Evolutionary conservation across 2,113 vertebrate species (phyloP), one percentile per base, ranked within the genome.

Genomic region (Pseudolaguvia tuberculata): DNA sequence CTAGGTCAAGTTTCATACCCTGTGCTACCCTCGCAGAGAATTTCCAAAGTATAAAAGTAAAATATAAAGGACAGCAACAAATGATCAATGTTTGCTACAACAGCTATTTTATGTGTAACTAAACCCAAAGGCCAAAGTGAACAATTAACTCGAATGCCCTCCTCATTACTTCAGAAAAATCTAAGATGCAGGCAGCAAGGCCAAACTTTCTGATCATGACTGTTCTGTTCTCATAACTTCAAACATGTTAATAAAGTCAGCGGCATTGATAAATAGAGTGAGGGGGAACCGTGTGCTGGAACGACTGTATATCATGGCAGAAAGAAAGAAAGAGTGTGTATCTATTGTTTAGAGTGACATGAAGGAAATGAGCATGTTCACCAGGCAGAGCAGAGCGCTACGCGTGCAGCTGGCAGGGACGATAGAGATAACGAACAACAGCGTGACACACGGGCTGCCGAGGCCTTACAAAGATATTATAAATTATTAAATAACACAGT

Each of bases 301-400:
- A 31, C 29, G 67, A 66, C 68, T 75, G 72, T 78, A 71, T 72
- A 74, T 81, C 67, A 81, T 58, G 21, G 45, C 69, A 57, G 57
- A 75, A 72, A 78, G 70, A 75, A 72, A 78, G 70, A 67, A 78
- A 79, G 81, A 75, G 70, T 69, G 74, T 82, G 75, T 81, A 84
- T 79, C 69, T 72, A 68, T 79, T 81, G 79, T 78, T 85, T 70
- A 73, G 70, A 80, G 73, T 75, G 68, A 84, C 76, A 83, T 35
- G 63, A 80, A 82, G 69, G 79, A 80, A 83, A 70, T 61, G 47
- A 80, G 45, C 48, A 67, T 73, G 69, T 79, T 79, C 77, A 57
- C 62, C 65, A 67, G 72, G 62, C 66, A 65, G 48, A 70, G 57
- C 23, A 73, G 65, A 27, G 67, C 51, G 23, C 48, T 45, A 21